Base-by-base conservation (phyloP, 2,113 vertebrate species). In the Rhombomys opimus region DNA sequence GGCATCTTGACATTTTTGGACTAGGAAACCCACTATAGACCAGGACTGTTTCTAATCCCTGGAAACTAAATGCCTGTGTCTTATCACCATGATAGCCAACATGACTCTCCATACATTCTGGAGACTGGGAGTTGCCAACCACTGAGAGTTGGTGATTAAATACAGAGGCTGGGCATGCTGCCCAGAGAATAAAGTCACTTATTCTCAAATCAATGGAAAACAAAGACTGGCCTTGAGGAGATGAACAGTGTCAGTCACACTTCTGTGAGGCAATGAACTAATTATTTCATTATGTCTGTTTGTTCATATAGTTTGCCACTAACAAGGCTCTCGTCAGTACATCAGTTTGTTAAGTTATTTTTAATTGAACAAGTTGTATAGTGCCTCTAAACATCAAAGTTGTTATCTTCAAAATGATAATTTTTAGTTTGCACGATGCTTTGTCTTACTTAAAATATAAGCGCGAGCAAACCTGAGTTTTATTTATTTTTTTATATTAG, bases 151-250 rank as follows among this genome's bases (percentile, higher is more conserved):
- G 63, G 41, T 50, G 80, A 92, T 65, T 76, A 76, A 68, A 87
- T 12, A 91, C 70, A 14, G 25, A 78, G 18, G 20, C 17, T 77
- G 12, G 11, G 3, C 80, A 14, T 35, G 61, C 35, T 68, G 41
- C 59, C 52, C 75, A 59, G 32, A 96, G 59, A 95, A 92, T 88
- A 67, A 35, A 95, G 46, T 94, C 32, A 85, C 14, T 46, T 78
- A 87, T 89, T 77, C 59, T 8, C n/a, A 73, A 73, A 73, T 8
- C 27, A 54, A 1, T 4, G 4, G 18, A 90, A 87, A 95, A 35
- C 2, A n/a, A 50, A 15, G 18, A 75, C 12, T 41, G 52, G 38
- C 8, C 9, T 90, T 73, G 3, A 0, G 38, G 20, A 38, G 1
- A 38, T 85, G 65, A 92, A 30, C 32, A 89, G 5, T 61, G 25